Evolutionary conservation across 2,113 vertebrate genomes (phyloP), one percentile per base, ranked within the genome.

Genomic region (Sylvietta virens): DNA sequence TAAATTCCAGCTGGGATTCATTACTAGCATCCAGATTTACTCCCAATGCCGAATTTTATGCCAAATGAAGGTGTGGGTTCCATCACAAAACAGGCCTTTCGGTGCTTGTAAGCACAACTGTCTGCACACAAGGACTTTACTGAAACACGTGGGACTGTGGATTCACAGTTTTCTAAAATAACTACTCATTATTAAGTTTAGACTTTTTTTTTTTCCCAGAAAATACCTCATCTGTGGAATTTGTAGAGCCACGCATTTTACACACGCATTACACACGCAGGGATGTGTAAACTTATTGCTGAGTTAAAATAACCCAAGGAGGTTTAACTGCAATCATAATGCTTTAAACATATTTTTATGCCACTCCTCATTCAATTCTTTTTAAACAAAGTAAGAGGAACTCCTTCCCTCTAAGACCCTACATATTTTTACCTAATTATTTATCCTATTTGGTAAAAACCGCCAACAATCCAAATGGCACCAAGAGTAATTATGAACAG

Each of bases 381-480:
- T 87, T 82, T 56, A 58, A 69, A 77, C 7, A n/a, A 13, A 73
- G 4, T 30, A 54, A 47, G 19, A 83, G 13, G 44, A 94, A 70
- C 40, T 69, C 19, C 27, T 77, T 78, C 27, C 39, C 33, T 56
- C 15, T 47, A 67, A 58, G 7, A 54, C 18, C 22, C 10, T 31
- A 65, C 1, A 24, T 51, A 60, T 71, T 90, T 54, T 64, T 12
- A 45, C 8, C 8, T 77, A 83, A 71, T 26, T 56, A 44, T 17
- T 90, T 54, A 39, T 30, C 47, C 7, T 28, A 33, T 48, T 69
- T 21, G 28, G 70, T 66, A 90, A 58, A 50, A 40, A 35, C 0
- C 4, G 0, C 11, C 14, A 23, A 35, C 4, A 15, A 11, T 21
- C n/a, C 24, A 15, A 69, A 51, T 27, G 3, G 4, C 35, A 58